Percentiles rank a stretch among this genome's conserved stretches.
Conservation (phyloP, 1,140 invertebrate species). For the Nylanderia fulva region DNA sequence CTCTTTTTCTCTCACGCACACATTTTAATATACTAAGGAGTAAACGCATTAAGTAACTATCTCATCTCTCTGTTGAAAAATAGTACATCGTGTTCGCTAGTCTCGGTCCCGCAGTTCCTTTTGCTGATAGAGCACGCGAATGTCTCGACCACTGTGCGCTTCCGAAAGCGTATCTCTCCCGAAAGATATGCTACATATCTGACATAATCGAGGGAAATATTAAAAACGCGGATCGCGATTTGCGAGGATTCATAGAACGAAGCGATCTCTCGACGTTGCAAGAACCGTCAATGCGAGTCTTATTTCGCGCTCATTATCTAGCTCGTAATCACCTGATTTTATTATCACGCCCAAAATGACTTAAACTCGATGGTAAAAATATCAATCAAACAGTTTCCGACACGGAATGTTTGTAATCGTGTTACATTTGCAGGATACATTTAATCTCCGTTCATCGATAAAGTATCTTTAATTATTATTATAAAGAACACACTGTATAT, state of each 20-base stretch:
- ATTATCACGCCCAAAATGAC: neutral
- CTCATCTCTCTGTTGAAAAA: slow-evolving; percentile 70
- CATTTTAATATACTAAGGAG: slow-evolving; percentile 60
- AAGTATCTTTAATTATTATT: slow-evolving; percentile 63
- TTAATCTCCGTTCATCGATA: slow-evolving; percentile 3
- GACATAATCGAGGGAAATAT: slow-evolving; percentile 10
- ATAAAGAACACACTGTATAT: slow-evolving; percentile 31
- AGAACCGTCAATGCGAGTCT: neutral
- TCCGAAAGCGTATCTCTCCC: slow-evolving; percentile 18
- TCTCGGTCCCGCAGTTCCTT: slow-evolving; percentile 42
- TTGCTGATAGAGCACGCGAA: neutral
- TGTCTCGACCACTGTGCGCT: slow-evolving; percentile 38
- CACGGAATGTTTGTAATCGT: slow-evolving; percentile 47
- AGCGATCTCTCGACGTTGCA: neutral
- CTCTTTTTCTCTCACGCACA: neutral
- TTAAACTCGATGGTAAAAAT: neutral
- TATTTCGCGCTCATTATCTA: neutral
- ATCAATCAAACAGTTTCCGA: slow-evolving; percentile 18
- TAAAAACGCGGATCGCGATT: neutral
- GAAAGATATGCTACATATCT: slow-evolving; percentile 23
- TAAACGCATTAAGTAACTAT: slow-evolving; percentile 77
- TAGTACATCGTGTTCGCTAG: slow-evolving; percentile 67
- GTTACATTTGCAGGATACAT: neutral
- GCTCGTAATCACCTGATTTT: slow-evolving; percentile 19
- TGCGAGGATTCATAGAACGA: neutral